Conservation (phyloP, 2,797 vertebrate species). For the Poliocrania exsul region DNA sequence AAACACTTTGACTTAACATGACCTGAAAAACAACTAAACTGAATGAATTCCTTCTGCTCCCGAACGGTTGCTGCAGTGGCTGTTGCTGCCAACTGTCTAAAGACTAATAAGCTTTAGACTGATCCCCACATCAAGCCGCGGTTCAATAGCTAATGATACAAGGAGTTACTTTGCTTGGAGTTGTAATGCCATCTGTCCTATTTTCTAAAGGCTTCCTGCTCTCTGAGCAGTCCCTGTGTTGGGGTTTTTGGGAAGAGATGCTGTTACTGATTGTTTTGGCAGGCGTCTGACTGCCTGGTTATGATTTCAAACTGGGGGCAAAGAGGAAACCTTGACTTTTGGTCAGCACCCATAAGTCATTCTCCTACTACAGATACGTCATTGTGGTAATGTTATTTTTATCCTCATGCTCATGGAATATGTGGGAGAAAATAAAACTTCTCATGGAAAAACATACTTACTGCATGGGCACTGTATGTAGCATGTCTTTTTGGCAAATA, state of each 20-base stretch:
- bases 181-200: slow-evolving; percentile 69
- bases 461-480: background rate
- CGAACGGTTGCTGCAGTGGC: slow-evolving; percentile 25
- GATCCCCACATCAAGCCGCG: slow-evolving; percentile 41
- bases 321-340: slow-evolving; percentile 42
- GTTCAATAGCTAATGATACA: slow-evolving; percentile 48
- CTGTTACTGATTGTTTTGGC: slow-evolving; percentile 17
- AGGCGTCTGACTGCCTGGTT: background rate
- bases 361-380: slow-evolving; percentile 22
- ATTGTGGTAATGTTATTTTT: slow-evolving; percentile 54
- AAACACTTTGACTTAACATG: slow-evolving; percentile 58
- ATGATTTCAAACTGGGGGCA: slow-evolving; percentile 17
- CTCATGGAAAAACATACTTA: background rate
- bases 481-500: background rate
- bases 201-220: slow-evolving; percentile 30
- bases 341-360: slow-evolving; percentile 36
- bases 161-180: slow-evolving; percentile 63
- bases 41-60: slow-evolving; percentile 58
- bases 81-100: slow-evolving; percentile 53
- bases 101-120: slow-evolving; percentile 63
- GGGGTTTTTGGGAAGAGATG: slow-evolving; percentile 12
- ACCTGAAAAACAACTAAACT: slow-evolving; percentile 61
- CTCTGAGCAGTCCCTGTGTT: background rate
- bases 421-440: slow-evolving; percentile 28
- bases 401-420: background rate